Evolutionary conservation across 2,113 vertebrate species (phyloP).

Genomic region (Xenotilapia longispinis): DNA sequence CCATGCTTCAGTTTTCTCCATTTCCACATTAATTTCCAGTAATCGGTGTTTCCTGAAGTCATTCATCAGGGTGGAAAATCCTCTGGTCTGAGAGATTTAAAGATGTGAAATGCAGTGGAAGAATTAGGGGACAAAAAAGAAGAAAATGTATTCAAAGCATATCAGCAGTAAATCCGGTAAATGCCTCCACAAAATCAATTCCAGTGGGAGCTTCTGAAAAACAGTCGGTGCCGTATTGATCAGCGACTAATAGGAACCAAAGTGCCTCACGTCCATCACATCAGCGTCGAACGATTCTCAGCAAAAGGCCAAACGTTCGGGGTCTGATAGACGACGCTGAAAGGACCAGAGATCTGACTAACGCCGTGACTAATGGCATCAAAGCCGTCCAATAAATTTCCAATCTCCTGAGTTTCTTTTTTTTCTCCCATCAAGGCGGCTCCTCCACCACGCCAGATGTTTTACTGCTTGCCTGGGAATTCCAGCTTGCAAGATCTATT

Average conservation of each 20-base stretch:
- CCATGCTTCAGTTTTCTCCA: neutral
- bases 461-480: constrained; percentile 29
- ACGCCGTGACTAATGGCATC: neutral
- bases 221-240: neutral
- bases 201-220: neutral
- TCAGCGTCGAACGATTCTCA: neutral
- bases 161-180: neutral
- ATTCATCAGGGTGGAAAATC: neutral
- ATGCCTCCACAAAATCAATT: neutral
- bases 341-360: neutral
- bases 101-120: neutral
- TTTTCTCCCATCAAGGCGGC: neutral
- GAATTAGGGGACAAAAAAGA: neutral
- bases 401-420: neutral
- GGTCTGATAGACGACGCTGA: neutral
- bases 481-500: constrained; percentile 22
- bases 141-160: neutral
- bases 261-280: neutral
- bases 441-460: constrained; percentile 31
- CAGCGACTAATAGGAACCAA: neutral
- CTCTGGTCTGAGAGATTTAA: neutral
- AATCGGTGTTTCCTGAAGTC: neutral
- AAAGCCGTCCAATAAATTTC: neutral
- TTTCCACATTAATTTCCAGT: neutral
- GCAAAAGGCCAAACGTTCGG: neutral